These are phyloP conservation scores for Distichodus sexfasciatus DNA, from an alignment of 2,797 vertebrate genomes.

Conservation along the genomic window DNA sequence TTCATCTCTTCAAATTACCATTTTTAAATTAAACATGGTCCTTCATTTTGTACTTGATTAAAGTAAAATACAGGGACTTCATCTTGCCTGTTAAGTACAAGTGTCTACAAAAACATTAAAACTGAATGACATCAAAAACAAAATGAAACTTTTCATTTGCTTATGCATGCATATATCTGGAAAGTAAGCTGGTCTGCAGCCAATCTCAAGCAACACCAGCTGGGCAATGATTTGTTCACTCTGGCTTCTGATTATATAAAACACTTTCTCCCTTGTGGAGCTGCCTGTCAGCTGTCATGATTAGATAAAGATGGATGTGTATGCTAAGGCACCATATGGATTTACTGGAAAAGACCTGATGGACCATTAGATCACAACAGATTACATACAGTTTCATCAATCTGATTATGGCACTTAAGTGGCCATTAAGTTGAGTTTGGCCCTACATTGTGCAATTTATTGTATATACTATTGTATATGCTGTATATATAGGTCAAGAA, in stretches of 20 bases:
- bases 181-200: too few relatives aligned
- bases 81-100: not conserved
- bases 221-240: not conserved
- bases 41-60: not conserved
- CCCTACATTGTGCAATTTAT: not conserved
- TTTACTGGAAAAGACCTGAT: not conserved
- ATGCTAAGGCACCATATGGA: not conserved
- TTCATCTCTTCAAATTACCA: too few relatives aligned
- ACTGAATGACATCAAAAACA: too few relatives aligned
- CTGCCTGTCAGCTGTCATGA: not conserved
- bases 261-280: not conserved
- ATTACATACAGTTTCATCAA: not conserved
- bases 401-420: not conserved
- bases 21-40: not conserved
- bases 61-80: not conserved
- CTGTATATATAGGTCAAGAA: too few relatives aligned
- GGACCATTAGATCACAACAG: not conserved
- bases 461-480: too few relatives aligned
- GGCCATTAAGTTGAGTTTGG: not conserved
- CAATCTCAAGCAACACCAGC: too few relatives aligned
- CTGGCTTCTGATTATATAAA: not conserved
- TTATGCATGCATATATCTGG: too few relatives aligned
- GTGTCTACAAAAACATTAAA: too few relatives aligned
- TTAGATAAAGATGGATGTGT: constrained; percentile 1
- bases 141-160: too few relatives aligned